These are phyloP conservation scores for Notothenia coriiceps DNA, from an alignment of 2,113 vertebrate species.

Conservation along the genomic window DNA sequence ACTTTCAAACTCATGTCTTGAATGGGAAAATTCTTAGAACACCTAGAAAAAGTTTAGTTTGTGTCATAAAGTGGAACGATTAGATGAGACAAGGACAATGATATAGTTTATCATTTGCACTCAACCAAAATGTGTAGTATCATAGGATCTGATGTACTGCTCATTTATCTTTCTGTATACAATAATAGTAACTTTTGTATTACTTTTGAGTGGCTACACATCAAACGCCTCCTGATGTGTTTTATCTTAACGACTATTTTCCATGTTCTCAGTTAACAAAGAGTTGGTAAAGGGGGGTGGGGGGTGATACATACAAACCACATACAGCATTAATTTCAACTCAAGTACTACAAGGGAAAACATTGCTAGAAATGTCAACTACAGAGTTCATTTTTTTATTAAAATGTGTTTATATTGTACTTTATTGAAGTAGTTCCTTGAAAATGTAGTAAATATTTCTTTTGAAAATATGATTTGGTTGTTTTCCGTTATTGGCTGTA, in stretches of 20 bases:
- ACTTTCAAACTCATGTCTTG: conserved; percentile 12
- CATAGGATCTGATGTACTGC: not conserved
- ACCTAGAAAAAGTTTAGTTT: not conserved
- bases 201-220: not conserved
- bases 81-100: not conserved
- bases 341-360: conserved; percentile 1
- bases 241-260: not conserved
- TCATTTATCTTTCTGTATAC: conserved; percentile 9
- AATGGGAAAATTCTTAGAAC: not conserved
- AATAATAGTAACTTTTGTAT: conserved; percentile 37
- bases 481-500: not conserved
- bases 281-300: not conserved
- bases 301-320: not conserved
- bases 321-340: conserved; percentile 13
- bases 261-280: not conserved
- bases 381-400: conserved; percentile 38
- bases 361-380: conserved; percentile 16
- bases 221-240: not conserved
- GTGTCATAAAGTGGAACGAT: conserved; percentile 1
- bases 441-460: conserved; percentile 40
- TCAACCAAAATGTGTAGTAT: conserved; percentile 1
- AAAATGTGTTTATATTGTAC: conserved; percentile 56
- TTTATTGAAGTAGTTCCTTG: conserved; percentile 42
- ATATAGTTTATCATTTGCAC: conserved; percentile 10
- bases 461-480: conserved; percentile 15